phyloP scores from a whole-genome alignment of 2,797 vertebrate species.

The Etheostoma perlongum region DNA sequence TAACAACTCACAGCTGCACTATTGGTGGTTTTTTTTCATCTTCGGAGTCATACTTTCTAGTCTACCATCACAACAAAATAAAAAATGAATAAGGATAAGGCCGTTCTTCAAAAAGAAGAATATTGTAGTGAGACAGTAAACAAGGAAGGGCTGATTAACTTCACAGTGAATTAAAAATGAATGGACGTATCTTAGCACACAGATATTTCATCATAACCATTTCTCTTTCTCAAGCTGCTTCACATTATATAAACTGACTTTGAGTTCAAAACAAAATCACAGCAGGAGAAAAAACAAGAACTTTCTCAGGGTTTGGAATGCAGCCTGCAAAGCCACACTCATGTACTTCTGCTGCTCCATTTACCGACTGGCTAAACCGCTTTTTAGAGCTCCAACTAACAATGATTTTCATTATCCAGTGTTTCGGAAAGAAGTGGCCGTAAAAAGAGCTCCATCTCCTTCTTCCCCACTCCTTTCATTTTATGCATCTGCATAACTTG shows the following conservation, averaged over 20 bases:
- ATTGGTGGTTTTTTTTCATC: background rate
- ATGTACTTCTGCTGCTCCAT: slow-evolving; percentile 2
- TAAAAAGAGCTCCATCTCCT: background rate
- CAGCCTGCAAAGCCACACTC: background rate
- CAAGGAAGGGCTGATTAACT: background rate
- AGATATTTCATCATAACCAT: background rate
- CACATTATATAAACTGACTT: too few species aligned
- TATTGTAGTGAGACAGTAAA: background rate
- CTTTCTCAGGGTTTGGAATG: background rate
- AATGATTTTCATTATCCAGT: too few species aligned
- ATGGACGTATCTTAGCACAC: background rate
- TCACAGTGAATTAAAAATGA: background rate
- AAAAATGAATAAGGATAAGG: background rate
- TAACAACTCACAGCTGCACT: slow-evolving; percentile 2
- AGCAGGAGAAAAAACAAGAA: background rate
- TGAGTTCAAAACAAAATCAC: background rate
- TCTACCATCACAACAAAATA: background rate
- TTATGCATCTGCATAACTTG: background rate
- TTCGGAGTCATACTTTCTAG: slow-evolving; percentile 12
- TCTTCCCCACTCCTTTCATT: background rate
- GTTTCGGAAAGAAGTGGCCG: background rate
- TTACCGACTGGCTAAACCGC: background rate
- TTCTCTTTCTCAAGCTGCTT: background rate
- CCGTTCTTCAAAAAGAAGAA: background rate
- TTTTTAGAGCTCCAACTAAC: too few species aligned